Evolutionary conservation across 2,797 vertebrate species (phyloP), one percentile per base, ranked within the genome.

Genomic region (Siniperca undulata): DNA sequence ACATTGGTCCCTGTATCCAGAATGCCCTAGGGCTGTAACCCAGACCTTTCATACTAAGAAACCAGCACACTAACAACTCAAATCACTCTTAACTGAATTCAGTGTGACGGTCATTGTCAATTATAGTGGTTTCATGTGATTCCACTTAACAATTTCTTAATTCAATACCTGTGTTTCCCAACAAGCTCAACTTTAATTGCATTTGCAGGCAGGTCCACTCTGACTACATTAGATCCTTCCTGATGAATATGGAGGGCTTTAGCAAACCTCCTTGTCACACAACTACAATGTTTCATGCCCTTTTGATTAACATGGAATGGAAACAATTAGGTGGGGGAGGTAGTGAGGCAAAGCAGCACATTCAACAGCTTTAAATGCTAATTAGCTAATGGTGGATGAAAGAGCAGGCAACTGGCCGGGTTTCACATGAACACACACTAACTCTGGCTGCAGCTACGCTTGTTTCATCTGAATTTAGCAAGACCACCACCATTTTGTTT

Each of bases 371-470:
- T 93, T 93, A 95, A 93, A 94, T 95, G 94, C 90, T 95, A 95
- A 95, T 96, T 94, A 94, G 87, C 85, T 94, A 94, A 95, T 92
- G 89, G 93, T 91, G 90, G 95, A 94, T 95, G 91, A 95, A 95
- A 94, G 92, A 88, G 80, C 80, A 78, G 85, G 81, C 81, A 66
- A 89, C 88, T 90, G 82, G 89, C 79, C 11, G 78, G 68, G 83
- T 91, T 91, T 94, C 90, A 92, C 85, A 87, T 85, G 92, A 91
- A 81, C 90, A 88, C 92, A 78, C 84, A 88, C 60, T 1, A 80
- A 80, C 79, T 82, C 84, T 62, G 82, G 81, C 86, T 88, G 65
- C 82, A 87, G 83, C 73, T 22, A 59, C 42, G 48, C 79, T 73
- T 2, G 58, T 89, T 92, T 89, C 82, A 84, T 91, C 70, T 58